Percentiles rank a stretch among this genome's conserved stretches.
phyloP scores from a whole-genome alignment of 2,797 vertebrate genomes.

The Myripristis jacobus region DNA sequence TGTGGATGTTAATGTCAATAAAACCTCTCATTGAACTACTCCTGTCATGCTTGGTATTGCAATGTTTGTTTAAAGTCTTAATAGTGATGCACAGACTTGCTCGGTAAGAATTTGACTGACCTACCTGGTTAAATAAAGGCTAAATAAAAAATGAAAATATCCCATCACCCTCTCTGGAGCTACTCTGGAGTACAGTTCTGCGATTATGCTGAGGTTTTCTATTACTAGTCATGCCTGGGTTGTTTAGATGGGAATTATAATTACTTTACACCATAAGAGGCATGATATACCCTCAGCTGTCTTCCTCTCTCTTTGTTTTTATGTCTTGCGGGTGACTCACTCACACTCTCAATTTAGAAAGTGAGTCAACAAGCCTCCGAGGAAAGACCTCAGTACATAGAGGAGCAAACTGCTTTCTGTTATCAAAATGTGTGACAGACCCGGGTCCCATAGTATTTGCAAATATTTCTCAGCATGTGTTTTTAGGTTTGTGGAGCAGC shows the following conservation, averaged over 20 bases:
- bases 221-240: slow-evolving; percentile 23
- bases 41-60: neutral
- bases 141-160: neutral
- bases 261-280: slow-evolving; percentile 56
- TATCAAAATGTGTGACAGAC: slow-evolving; percentile 37
- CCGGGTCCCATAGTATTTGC: slow-evolving; percentile 26
- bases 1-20: no score
- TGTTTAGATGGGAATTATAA: slow-evolving; percentile 30
- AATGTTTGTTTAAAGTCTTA: no score
- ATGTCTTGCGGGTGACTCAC: slow-evolving; percentile 60
- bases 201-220: slow-evolving; percentile 23
- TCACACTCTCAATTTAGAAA: slow-evolving; percentile 60
- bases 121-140: slow-evolving; percentile 2
- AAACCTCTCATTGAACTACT: neutral
- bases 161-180: neutral
- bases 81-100: slow-evolving; percentile 7
- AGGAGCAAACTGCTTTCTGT: slow-evolving; percentile 57
- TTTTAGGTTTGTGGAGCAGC: slow-evolving; percentile 22
- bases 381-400: slow-evolving; percentile 46
- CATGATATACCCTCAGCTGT: slow-evolving; percentile 38
- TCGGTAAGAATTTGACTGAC: neutral
- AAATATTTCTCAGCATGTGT: slow-evolving; percentile 1
- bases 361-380: slow-evolving; percentile 47
- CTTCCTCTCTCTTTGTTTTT: slow-evolving; percentile 55
- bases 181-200: neutral